Conservation (phyloP, 2,888 invertebrate genomes). For the Iphiclides podalirius region DNA sequence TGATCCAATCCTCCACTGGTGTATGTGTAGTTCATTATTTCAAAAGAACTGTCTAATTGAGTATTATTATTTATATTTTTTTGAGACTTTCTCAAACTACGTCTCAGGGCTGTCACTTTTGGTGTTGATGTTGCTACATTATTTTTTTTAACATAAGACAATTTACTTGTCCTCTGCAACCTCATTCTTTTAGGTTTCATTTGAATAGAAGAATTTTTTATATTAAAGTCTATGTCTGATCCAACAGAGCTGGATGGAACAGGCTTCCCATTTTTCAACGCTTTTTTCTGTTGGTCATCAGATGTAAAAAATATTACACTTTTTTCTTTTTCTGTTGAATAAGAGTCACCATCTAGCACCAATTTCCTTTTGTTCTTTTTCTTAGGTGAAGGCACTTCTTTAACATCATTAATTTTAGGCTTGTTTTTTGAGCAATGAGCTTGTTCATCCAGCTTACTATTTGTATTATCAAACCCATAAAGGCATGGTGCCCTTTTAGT, state of each 20-base stretch:
- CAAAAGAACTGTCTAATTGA: conserved; percentile 53
- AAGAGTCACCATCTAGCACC: conserved; percentile 55
- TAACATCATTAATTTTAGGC: conserved; percentile 40
- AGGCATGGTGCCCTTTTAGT: conserved; percentile 72
- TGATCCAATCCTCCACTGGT: conserved; percentile 20
- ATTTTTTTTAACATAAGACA: conserved; percentile 49
- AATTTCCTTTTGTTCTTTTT: conserved; percentile 63
- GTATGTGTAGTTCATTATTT: conserved; percentile 37
- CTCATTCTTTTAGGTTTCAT: conserved; percentile 50
- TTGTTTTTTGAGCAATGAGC: conserved; percentile 50
- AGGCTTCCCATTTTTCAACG: conserved; percentile 47
- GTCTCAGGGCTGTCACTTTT: conserved; percentile 47
- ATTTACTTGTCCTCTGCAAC: conserved; percentile 42
- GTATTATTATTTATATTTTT: conserved; percentile 44
- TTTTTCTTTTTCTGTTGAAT: conserved; percentile 47
- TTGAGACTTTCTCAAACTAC: conserved; percentile 57
- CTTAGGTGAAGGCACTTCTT: conserved; percentile 44
- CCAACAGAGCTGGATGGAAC: conserved; percentile 37
- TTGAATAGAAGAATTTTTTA: conserved; percentile 51
- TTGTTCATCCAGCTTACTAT: conserved; percentile 48
- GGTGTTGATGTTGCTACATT: conserved; percentile 64
- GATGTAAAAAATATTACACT: conserved; percentile 61
- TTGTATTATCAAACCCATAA: conserved; percentile 57
- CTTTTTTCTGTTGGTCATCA: conserved; percentile 40
- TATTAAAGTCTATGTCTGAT: conserved; percentile 63